Evolutionary conservation across 2,113 vertebrate species (phyloP), one percentile per base, ranked within the genome.

Genomic region (Mellivora capensis): DNA sequence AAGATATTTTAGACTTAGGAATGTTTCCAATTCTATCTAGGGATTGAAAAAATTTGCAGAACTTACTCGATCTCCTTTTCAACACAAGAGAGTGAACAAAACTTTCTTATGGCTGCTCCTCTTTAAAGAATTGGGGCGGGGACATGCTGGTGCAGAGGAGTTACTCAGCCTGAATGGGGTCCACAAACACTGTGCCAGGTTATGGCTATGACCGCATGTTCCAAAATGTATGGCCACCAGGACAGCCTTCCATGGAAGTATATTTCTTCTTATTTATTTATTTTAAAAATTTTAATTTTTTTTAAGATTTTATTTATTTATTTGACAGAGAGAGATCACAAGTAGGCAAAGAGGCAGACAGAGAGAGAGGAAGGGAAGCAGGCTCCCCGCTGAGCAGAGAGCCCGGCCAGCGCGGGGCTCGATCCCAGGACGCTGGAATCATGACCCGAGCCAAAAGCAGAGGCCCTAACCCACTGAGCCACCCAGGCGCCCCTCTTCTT

Each of bases 81-180:
- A n/a, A 9, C 18, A 15, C 13, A n/a, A 10, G 27, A 93, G 27
- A 90, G 17, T 27, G 34, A 83, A 31, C 49, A 39, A 39, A 37
- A n/a, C 21, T 34, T 47, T 20, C 23, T 93, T 44, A 52, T 11
- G 67, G 20, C 9, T 83, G 31, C 6, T 37, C n/a, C 14, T 25
- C 57, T 57, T 91, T 84, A 71, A 54, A 88, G 27, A 91, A 52
- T 21, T 21, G 2, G 49, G 25, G 0, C 4, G 6, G 34, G 2
- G 25, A 6, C 8, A 0, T 25, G 7, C 47, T 20, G 7, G 10
- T 7, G 2, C 29, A n/a, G 20, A 6, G 20, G 17, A 27, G 4
- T 47, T 3, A 29, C n/a, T 49, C 72, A 49, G 27, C 49, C 37
- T 54, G 31, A 49, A 10, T 21, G 2, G 31, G 20, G 47, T 12